Conservation (phyloP, 1,140 invertebrate genomes). For the Listronotus bonariensis region DNA sequence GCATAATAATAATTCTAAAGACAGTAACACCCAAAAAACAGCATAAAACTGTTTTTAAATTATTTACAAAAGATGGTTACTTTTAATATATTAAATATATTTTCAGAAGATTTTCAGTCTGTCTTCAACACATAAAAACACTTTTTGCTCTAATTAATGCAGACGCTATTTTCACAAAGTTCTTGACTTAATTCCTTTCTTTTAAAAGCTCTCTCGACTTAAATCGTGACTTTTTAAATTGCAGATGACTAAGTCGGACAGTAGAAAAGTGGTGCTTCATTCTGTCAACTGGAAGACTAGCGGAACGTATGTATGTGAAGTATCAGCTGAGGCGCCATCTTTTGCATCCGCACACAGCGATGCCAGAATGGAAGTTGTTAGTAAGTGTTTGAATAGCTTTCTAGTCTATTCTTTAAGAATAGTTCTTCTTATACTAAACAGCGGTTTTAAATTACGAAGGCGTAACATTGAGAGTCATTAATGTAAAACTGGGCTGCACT, state of each 20-base stretch:
- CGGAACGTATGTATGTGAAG: conserved; percentile 75
- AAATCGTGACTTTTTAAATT: conserved; percentile 40
- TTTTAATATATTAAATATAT: too few species aligned
- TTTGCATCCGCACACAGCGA: conserved; percentile 71
- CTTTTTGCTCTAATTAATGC: conserved; percentile 2
- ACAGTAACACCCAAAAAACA: too few species aligned
- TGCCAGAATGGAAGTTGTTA: conserved; percentile 72
- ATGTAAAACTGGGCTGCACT: not conserved
- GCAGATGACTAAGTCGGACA: conserved; percentile 64
- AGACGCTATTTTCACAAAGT: not conserved
- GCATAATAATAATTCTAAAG: too few species aligned
- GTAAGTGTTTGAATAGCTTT: conserved; percentile 59
- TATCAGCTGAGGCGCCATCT: conserved; percentile 75
- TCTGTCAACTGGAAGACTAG: conserved; percentile 68
- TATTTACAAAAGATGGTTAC: too few species aligned
- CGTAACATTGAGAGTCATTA: not conserved
- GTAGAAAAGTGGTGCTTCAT: conserved; percentile 64
- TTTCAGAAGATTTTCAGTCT: too few species aligned
- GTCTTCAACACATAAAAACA: not conserved
- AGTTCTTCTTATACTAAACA: not conserved
- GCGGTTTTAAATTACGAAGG: not conserved
- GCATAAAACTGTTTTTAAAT: too few species aligned
- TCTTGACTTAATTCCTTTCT: conserved; percentile 11
- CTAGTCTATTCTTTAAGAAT: not conserved
- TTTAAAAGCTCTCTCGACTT: conserved; percentile 15